phyloP scores from a whole-genome alignment of 2,113 vertebrate species.

The Platysteira castanea region DNA sequence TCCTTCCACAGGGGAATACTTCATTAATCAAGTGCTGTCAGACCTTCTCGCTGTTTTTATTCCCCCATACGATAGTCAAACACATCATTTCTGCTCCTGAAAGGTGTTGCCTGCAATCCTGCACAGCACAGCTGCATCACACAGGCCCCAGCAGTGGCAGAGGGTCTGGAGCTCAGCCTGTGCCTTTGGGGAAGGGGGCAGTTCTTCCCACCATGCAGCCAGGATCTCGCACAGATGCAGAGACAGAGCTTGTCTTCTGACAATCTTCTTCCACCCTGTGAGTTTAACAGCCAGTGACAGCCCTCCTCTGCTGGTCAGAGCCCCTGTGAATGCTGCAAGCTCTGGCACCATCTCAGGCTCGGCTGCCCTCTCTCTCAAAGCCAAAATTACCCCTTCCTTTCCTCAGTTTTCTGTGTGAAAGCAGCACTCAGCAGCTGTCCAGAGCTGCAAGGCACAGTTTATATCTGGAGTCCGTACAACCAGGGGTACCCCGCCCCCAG shows the following conservation, averaged over 20 bases:
- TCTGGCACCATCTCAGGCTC: background rate
- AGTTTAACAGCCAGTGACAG: background rate
- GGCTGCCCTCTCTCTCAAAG: background rate
- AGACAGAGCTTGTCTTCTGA: background rate
- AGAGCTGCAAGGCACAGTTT: background rate
- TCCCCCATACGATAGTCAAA: background rate
- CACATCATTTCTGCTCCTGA: background rate
- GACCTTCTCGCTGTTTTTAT: background rate
- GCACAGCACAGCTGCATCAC: accelerated
- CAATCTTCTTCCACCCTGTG: background rate
- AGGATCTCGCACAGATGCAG: background rate
- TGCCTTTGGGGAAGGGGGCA: background rate
- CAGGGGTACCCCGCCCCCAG: background rate
- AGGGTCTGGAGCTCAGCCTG: background rate
- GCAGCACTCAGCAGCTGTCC: background rate
- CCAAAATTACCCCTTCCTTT: background rate
- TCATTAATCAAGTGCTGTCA: background rate
- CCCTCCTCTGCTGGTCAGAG: background rate
- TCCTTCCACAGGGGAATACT: background rate
- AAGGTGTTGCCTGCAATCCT: background rate
- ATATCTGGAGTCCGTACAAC: background rate
- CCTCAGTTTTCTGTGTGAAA: background rate
- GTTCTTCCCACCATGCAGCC: background rate
- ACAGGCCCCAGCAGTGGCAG: background rate
- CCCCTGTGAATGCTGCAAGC: background rate